Conservation (phyloP, 1,140 invertebrate species). For the Tetraneura akinire region DNA sequence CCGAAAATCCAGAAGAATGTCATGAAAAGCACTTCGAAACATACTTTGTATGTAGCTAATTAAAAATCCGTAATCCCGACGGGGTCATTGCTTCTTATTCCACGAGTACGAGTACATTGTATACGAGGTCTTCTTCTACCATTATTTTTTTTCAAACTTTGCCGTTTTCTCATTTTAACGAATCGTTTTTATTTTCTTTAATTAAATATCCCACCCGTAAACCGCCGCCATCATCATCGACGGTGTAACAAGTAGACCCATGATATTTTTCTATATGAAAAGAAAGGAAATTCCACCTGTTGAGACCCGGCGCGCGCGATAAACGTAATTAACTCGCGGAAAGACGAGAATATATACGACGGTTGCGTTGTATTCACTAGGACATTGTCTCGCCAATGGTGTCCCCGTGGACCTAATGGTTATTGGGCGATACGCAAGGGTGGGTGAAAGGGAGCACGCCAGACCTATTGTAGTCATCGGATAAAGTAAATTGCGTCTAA, state of each 20-base stretch:
- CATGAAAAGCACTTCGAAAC: not conserved
- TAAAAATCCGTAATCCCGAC: slow-evolving; percentile 32
- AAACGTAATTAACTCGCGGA: slow-evolving; percentile 44
- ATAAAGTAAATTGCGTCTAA: slow-evolving; percentile 50
- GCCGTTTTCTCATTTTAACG: no score
- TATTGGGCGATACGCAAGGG: not conserved
- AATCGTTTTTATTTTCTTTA: no score
- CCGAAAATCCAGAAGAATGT: no score
- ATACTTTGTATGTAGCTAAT: not conserved
- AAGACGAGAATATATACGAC: slow-evolving; percentile 5
- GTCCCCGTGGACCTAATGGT: slow-evolving; percentile 46
- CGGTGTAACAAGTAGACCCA: not conserved
- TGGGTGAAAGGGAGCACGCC: not conserved
- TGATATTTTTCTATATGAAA: not conserved
- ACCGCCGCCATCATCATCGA: not conserved
- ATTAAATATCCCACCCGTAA: not conserved
- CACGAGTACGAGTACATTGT: no score
- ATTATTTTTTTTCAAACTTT: not conserved
- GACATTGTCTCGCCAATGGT: slow-evolving; percentile 24
- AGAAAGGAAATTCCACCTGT: slow-evolving; percentile 44
- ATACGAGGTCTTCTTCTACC: no score
- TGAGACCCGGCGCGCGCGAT: slow-evolving; percentile 26
- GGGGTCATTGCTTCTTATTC: no score
- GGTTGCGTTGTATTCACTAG: not conserved
- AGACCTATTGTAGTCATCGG: slow-evolving; percentile 17